Base-by-base conservation (phyloP, 2,797 vertebrate species). In the Pseudochirops cupreus region DNA sequence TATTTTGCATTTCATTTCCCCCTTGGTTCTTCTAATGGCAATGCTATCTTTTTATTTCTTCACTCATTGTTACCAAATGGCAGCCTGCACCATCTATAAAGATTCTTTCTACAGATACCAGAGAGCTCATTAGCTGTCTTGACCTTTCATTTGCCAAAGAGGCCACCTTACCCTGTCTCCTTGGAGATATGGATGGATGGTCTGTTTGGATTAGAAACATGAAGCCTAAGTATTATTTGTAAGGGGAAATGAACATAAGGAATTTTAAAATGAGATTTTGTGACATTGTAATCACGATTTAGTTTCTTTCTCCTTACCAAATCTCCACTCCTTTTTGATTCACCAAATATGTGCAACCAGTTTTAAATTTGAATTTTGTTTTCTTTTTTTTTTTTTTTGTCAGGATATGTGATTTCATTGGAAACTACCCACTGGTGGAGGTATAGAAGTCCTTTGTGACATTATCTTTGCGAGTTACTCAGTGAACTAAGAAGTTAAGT, bases 21-120 rank as follows among this genome's bases (percentile, higher is more conserved):
- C 26, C 28, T 67, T 93, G 39, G 52, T 96, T 95, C 28, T n/a
- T 92, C 24, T 94, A n/a, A 53, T 82, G n/a, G 53, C 29, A 6
- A 9, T 24, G 6, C 50, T 91, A 59, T 57, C n/a, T 55, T 12
- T 92, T 91, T n/a, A 21, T 74, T 94, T 94, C 5, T 95, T 82
- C 59, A 74, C 3, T 31, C 50, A 2, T 94, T 94, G 93, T 95
- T 94, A 95, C 50, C 33, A 67, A 91, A 92, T 10, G 95, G 56
- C 74, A 91, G 59, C 93, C 95, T 94, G 31, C 93, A 59, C 29
- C 53, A 46, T 93, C 54, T 18, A 90, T 89, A 21, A n/a, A 39
- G 58, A 56, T 92, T 91, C 93, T 4, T 91, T 52, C 29, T 4
- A 33, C 58, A 56, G 67, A 53, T 9, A 94, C n/a, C 21, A 10